These are phyloP conservation scores for Platerodrilus igneus DNA, from an alignment of 2,888 invertebrate species.

Conservation along the genomic window DNA sequence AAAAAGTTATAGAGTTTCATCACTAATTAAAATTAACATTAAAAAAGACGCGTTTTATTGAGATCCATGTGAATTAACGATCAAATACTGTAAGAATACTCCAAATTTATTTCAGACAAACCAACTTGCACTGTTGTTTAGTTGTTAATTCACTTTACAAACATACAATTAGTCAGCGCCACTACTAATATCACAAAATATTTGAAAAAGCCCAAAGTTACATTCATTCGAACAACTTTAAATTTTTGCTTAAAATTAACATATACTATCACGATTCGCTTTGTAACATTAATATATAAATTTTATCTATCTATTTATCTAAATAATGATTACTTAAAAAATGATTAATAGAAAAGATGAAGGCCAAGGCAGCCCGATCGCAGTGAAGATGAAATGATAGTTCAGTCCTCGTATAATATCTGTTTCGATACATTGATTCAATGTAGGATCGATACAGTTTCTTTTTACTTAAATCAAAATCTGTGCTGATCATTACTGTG, in stretches of 20 bases:
- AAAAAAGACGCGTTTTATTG: slow-evolving; percentile 10
- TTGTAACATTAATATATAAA: slow-evolving; percentile 18
- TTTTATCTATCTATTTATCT: not conserved
- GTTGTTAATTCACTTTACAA: slow-evolving; percentile 18
- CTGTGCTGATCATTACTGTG: slow-evolving; percentile 79
- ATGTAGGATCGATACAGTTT: slow-evolving; percentile 72
- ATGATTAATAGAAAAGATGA: slow-evolving; percentile 8
- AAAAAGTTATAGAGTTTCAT: slow-evolving; percentile 18
- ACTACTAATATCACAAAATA: slow-evolving; percentile 24
- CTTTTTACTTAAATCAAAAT: slow-evolving; percentile 80
- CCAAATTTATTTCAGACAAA: slow-evolving; percentile 20
- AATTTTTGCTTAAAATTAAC: slow-evolving; percentile 8
- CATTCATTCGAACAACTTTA: slow-evolving; percentile 4
- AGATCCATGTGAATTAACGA: slow-evolving; percentile 18
- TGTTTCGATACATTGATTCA: slow-evolving; percentile 10
- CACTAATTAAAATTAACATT: slow-evolving; percentile 12
- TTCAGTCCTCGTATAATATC: slow-evolving; percentile 24
- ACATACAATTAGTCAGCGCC: slow-evolving; percentile 17
- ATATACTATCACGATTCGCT: slow-evolving; percentile 27
- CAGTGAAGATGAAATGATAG: slow-evolving; percentile 19
- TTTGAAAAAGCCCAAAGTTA: slow-evolving; percentile 9
- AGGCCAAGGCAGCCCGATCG: too few species aligned
- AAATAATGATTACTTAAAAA: slow-evolving; percentile 6
- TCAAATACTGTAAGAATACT: slow-evolving; percentile 16
- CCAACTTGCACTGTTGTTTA: slow-evolving; percentile 4